A percentile compares a stretch with the other conserved stretches of the same genome.
Conservation (phyloP, 2,113 vertebrate species). For the Vombatus ursinus region DNA sequence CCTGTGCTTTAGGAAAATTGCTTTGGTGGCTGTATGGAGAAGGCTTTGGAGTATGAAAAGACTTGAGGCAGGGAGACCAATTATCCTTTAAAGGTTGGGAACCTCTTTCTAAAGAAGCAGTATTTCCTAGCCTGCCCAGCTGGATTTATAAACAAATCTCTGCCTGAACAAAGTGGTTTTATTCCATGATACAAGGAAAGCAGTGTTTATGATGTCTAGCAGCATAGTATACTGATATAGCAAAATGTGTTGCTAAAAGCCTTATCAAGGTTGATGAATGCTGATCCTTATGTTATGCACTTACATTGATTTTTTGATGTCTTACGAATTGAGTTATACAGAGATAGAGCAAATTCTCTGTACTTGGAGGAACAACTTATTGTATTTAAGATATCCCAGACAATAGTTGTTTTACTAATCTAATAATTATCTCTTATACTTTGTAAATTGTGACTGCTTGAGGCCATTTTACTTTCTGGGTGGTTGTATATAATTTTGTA, state of each 20-base stretch:
- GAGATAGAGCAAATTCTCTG: conserved; percentile 19
- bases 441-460: conserved; percentile 41
- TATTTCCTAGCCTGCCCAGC: background rate
- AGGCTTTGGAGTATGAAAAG: background rate
- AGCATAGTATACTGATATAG: background rate
- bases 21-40: background rate
- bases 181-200: conserved; percentile 6
- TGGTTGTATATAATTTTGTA: conserved; percentile 72
- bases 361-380: conserved; percentile 45
- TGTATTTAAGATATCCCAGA: conserved; percentile 27
- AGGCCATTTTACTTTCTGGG: conserved; percentile 64
- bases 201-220: background rate
- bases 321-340: conserved; percentile 58
- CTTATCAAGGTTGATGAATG: conserved; percentile 18
- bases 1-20: background rate
- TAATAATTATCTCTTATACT: conserved; percentile 63
- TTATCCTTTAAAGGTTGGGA: background rate
- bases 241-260: background rate
- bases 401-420: conserved; percentile 55
- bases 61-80: background rate
- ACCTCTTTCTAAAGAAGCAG: background rate
- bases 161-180: background rate
- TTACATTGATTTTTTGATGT: conserved; percentile 5
- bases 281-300: conserved; percentile 54
- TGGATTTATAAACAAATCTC: background rate